Evolutionary conservation across 2,888 invertebrate species (phyloP), one percentile per base, ranked within the genome.

Genomic region (Lepas anatifera): DNA sequence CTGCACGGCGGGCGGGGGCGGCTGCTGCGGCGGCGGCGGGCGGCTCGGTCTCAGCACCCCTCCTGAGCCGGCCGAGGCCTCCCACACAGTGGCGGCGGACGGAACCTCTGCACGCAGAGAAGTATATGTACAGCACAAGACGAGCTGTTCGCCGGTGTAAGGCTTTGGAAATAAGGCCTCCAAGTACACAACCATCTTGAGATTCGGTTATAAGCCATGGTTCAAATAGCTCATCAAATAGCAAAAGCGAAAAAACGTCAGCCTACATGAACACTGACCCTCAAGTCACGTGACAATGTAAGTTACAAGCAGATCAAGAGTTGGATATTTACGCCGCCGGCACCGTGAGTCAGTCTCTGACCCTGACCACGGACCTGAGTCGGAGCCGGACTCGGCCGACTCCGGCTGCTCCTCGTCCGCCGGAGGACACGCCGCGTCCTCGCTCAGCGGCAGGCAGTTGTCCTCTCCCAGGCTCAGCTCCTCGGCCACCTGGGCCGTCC

Each of bases 391-490:
- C n/a, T 50, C n/a, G 48, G 22, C 48, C 22, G 25, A 50, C 41
- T n/a, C n/a, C 41, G 4, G 41, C 4, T 63, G 4, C 11, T n/a
- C 4, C 35, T 35, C 32, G 35, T 29, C 18, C 35, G 35, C 63
- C 32, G 18, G n/a, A 8, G n/a, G n/a, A 3, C n/a, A 68, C 39
- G 63, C 29, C 37, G 63, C 63, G 27, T 72, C 71, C 22, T 70
- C 70, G 29, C 68, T 69, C 63, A 95, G 82, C 0, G 94, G 88
- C 70, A 91, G 84, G 13, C 94, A 92, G 76, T 92, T 94, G 75
- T 89, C 89, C 35, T 90, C 86, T 79, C 92, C 93, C 67, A 95
- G 81, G 71, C 85, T 86, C 75, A 95, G 87, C 82, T 95, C 95
- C 69, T 88, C 86, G 76, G 89, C 86, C 10, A 94, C 87, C 75